Evolutionary conservation across 1,140 invertebrate species (phyloP), one percentile per base, ranked within the genome.

Genomic region (Popillia japonica): DNA sequence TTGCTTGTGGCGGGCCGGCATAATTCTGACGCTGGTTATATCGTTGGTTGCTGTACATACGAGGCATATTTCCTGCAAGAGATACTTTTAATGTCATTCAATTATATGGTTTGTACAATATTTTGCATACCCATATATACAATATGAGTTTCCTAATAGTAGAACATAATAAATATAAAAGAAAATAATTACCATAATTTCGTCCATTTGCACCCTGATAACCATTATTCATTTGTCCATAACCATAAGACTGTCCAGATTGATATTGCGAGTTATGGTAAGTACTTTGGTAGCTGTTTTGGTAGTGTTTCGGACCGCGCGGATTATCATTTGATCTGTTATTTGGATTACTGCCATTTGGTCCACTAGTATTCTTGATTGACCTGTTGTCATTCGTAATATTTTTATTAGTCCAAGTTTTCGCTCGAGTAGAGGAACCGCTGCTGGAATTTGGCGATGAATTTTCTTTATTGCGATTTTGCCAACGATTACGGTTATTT

Each of bases 401-500:
- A 34, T 85, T 87, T 1, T 76, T 76, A 22, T 86, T 87, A 4
- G 86, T 87, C 80, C 89, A 89, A 17, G 85, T 82, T 79, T 85
- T 86, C 8, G 80, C 87, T 20, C 83, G 86, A 40, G 86, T 83
- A 0, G 86, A 86, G 17, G 61, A 68, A 11, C 61, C 59, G 80
- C 86, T 89, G 20, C 85, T 86, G 6, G 79, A 83, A 77, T 82
- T 83, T 4, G 86, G 86, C 0, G 84, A 83, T 0, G 81, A 85
- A 42, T 82, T 86, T 41, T 89, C 88, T 44, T 88, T 87, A 17
- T 86, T 86, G 0, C 83, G 83, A 14, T 88, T 86, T 42, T 87
- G 89, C 89, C 90, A 90, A 42, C 89, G 87, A 72, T 89, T 89
- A 6, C 88, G 85, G 10, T 86, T 86, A 42, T 89, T 90, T 48